Conservation (phyloP, 2,113 vertebrate genomes). For the Burhinus bistriatus region DNA sequence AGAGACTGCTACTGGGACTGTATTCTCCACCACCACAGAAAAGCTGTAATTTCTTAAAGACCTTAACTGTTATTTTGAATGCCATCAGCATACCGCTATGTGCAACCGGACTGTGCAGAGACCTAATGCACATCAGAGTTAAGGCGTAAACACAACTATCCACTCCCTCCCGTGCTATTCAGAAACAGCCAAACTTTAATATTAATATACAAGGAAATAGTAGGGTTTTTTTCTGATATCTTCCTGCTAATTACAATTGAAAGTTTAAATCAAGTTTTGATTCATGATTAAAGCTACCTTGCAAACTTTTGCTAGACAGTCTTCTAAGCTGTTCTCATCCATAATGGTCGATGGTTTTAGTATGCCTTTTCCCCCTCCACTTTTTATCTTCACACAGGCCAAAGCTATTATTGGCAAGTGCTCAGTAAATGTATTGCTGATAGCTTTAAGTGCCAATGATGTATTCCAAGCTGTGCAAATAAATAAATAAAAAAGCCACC, state of each 20-base stretch:
- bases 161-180: not conserved
- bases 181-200: not conserved
- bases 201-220: not conserved
- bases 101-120: not conserved
- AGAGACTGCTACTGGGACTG: not conserved
- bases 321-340: not conserved
- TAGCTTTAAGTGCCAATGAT: not conserved
- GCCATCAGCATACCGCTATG: not conserved
- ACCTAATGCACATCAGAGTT: not conserved
- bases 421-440: not conserved
- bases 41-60: not conserved
- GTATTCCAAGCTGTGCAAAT: not conserved
- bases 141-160: not conserved
- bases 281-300: not conserved
- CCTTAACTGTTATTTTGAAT: not conserved
- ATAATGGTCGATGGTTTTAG: not conserved
- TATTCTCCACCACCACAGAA: not conserved
- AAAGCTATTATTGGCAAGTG: not conserved
- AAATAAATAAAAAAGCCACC: not conserved
- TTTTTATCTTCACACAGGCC: not conserved
- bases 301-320: not conserved
- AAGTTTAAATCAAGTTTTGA: not conserved
- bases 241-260: not conserved
- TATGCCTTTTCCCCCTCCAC: not conserved
- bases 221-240: not conserved